Percentiles rank a stretch among this genome's conserved stretches.
Conservation (phyloP, 2,888 invertebrate genomes). For the Thymelicus acteon region DNA sequence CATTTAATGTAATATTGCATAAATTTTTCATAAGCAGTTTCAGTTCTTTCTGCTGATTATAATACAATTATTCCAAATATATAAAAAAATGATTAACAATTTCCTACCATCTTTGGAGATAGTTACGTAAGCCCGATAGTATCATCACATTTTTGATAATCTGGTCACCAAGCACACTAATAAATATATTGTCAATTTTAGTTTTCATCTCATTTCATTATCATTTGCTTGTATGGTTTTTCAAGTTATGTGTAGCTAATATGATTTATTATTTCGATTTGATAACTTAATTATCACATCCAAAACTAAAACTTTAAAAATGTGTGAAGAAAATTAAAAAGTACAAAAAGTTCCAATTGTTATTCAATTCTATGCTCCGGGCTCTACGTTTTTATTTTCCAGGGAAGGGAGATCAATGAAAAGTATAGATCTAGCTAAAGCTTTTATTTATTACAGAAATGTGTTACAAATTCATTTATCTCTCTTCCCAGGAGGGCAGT, state of each 20-base stretch:
- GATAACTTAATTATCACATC: background rate
- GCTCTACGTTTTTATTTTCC: constrained; percentile 61
- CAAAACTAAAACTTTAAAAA: constrained; percentile 4
- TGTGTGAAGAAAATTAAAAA: constrained; percentile 11
- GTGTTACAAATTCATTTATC: constrained; percentile 81
- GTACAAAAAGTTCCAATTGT: constrained; percentile 22
- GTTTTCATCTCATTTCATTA: constrained; percentile 32
- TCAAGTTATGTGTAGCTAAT: constrained; percentile 5
- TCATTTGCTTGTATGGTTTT: constrained; percentile 18
- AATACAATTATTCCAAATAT: background rate
- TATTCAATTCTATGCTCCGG: constrained; percentile 37
- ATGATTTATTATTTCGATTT: background rate
- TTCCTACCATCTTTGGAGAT: constrained; percentile 24
- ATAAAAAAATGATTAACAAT: constrained; percentile 4
- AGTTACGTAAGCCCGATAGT: constrained; percentile 35
- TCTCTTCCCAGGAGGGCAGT: constrained; percentile 92
- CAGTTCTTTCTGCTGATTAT: background rate
- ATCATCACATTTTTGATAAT: constrained; percentile 11
- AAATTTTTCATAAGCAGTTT: background rate
- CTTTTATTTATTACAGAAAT: constrained; percentile 52
- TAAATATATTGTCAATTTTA: constrained; percentile 2
- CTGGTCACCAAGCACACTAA: background rate
- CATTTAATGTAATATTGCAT: background rate
- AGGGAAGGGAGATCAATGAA: constrained; percentile 84
- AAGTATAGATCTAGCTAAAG: constrained; percentile 47